Conservation (phyloP, 2,797 vertebrate species). For the Helostoma temminkii region DNA sequence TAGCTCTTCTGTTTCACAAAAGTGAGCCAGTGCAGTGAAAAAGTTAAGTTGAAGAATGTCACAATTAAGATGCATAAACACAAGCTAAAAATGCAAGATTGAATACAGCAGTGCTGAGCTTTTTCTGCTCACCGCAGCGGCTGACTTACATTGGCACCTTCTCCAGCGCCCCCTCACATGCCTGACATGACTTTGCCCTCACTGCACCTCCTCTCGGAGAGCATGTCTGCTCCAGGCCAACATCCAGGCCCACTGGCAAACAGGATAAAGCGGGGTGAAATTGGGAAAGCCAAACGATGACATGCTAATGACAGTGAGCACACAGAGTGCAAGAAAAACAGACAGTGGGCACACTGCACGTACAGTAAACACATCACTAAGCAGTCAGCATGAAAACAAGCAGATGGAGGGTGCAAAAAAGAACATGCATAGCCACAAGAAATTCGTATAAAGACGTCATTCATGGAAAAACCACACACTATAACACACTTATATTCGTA, state of each 20-base stretch:
- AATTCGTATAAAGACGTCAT: constrained; percentile 25
- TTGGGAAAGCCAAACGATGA: constrained; percentile 49
- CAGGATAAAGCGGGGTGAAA: constrained; percentile 46
- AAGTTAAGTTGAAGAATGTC: constrained; percentile 26
- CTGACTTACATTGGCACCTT: constrained; percentile 72
- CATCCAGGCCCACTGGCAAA: constrained; percentile 58
- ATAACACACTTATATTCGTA: constrained; percentile 4
- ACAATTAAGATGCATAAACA: constrained; percentile 36
- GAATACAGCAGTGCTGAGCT: constrained; percentile 26
- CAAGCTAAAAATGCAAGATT: constrained; percentile 25
- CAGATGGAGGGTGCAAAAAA: constrained; percentile 19
- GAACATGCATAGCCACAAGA: constrained; percentile 44
- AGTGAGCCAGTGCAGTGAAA: constrained; percentile 12
- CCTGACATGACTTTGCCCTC: constrained; percentile 64
- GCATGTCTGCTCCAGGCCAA: constrained; percentile 53
- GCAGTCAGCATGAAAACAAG: constrained; percentile 9
- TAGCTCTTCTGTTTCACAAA: constrained; percentile 37
- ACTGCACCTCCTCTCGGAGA: constrained; percentile 20
- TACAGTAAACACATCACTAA: constrained; percentile 25
- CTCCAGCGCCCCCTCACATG: constrained; percentile 69
- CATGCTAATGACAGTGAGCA: constrained; percentile 54
- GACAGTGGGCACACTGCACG: background rate
- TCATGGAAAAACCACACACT: constrained; percentile 18
- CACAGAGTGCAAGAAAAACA: constrained; percentile 34
- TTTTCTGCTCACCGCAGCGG: constrained; percentile 51